These are phyloP conservation scores for Formica exsecta DNA, from an alignment of 1,140 invertebrate genomes.

Conservation along the genomic window DNA sequence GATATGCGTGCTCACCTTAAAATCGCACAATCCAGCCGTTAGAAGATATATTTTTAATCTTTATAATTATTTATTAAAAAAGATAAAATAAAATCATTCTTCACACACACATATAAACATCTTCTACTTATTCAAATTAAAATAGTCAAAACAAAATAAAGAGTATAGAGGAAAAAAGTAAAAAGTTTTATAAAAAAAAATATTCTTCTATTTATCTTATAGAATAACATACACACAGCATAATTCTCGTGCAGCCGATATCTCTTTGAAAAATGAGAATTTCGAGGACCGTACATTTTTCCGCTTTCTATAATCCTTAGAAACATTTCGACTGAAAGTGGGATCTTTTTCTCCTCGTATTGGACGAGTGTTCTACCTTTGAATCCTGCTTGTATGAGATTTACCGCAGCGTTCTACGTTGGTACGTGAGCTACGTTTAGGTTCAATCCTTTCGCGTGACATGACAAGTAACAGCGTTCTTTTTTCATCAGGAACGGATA, in stretches of 20 bases:
- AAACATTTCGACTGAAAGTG: conserved; percentile 2
- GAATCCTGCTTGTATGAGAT: conserved; percentile 19
- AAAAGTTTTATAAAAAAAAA: background rate
- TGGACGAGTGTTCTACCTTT: conserved; percentile 13
- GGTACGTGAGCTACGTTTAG: conserved; percentile 22
- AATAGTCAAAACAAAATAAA: background rate
- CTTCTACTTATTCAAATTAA: background rate
- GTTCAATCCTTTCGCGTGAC: conserved; percentile 43
- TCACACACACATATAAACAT: background rate
- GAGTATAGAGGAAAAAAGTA: background rate
- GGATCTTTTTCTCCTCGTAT: conserved; percentile 22
- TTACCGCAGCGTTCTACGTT: conserved; percentile 16
- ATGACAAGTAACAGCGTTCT: conserved; percentile 36
- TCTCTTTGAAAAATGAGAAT: background rate
- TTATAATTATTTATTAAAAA: too few relatives aligned
- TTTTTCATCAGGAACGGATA: conserved; percentile 34
- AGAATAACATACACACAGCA: background rate
- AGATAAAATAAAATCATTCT: background rate
- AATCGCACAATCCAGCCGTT: background rate
- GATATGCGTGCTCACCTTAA: background rate
- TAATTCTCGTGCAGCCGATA: background rate
- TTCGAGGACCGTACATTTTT: conserved; percentile 21
- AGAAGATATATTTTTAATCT: background rate
- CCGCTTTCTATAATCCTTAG: conserved; percentile 32
- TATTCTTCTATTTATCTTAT: background rate